Percentiles rank a stretch among this genome's conserved stretches.
Conservation (phyloP, 2,888 invertebrate species). For the Cheilosia vernalis region DNA sequence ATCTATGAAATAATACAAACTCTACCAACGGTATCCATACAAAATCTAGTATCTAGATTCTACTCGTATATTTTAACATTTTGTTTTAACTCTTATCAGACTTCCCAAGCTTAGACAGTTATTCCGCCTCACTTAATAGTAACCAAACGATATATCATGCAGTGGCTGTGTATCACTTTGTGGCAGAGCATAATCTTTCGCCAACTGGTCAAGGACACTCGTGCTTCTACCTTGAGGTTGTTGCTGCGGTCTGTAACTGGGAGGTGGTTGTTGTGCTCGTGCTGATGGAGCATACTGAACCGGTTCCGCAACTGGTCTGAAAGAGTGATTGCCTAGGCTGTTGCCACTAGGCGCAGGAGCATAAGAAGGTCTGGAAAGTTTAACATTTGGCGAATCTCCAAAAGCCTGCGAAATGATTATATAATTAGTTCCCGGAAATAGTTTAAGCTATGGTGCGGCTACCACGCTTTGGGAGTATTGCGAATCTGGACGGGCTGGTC, state of each 20-base stretch:
- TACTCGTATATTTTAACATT: conserved; percentile 23
- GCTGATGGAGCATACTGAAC: conserved; percentile 78
- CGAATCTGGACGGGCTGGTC: conserved; percentile 82
- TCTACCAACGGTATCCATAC: neutral
- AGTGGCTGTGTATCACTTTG: conserved; percentile 87
- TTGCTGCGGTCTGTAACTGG: conserved; percentile 68
- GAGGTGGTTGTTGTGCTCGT: conserved; percentile 77
- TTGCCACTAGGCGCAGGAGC: conserved; percentile 81
- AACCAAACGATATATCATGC: conserved; percentile 93
- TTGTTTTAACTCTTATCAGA: conserved; percentile 55
- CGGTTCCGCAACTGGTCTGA: conserved; percentile 78
- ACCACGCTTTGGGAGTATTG: conserved; percentile 81
- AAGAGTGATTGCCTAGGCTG: conserved; percentile 79
- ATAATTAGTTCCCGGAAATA: neutral
- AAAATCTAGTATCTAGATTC: neutral
- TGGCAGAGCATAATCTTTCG: conserved; percentile 91
- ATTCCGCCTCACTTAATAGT: conserved; percentile 85
- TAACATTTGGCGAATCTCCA: conserved; percentile 81
- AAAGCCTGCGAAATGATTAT: conserved; percentile 76
- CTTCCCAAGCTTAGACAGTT: conserved; percentile 42
- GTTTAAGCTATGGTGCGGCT: neutral
- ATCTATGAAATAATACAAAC: neutral
- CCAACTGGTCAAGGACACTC: conserved; percentile 90
- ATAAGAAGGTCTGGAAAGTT: conserved; percentile 81
- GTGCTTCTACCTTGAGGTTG: conserved; percentile 81